Evolutionary conservation across 2,888 invertebrate species (phyloP), one percentile per base, ranked within the genome.

Genomic region (Oscheius onirici): DNA sequence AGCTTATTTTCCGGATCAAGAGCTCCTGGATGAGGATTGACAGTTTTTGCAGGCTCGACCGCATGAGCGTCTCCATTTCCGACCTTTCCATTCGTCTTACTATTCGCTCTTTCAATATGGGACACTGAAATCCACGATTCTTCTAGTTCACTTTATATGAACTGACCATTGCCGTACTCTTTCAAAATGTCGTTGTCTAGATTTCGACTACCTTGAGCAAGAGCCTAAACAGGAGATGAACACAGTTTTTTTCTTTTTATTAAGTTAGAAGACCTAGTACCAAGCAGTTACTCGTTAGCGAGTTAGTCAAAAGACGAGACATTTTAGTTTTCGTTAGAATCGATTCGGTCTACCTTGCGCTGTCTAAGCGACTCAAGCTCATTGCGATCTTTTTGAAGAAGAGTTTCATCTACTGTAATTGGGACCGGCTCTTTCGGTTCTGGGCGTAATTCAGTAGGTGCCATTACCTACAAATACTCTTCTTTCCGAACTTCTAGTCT

Each of bases 61-160:
- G 77, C 81, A 28, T 72, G 68, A 0, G 63, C 76, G 67, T 79
- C 77, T 10, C 73, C 77, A 41, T 78, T 78, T 5, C 13, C 52
- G 26, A 67, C 76, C 55, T 69, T 74, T 65, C 69, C 69, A 17
- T 17, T 34, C 28, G n/a, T 41, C 24, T 41, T 58, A 10, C 20
- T 55, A 28, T 73, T 74, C 10, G 84, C 86, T 58, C 86, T 63
- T 74, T 86, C 86, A 58, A 86, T 86, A 60, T 86, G 81, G 26
- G 72, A 77, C 3, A 75, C 83, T 83, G 51, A 63, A 77, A 52
- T 13, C 41, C 8, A 8, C 2, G 1, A 2, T 24, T 55, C 6
- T 26, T 26, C 15, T 15, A 55, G 24, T 11, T 55, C 11, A 1
- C 2, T 10, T 40, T 2, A 17, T 22, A n/a, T 13, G 11, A 6